These are phyloP conservation scores for Autographa gamma DNA, from an alignment of 2,888 invertebrate genomes.

Conservation along the genomic window DNA sequence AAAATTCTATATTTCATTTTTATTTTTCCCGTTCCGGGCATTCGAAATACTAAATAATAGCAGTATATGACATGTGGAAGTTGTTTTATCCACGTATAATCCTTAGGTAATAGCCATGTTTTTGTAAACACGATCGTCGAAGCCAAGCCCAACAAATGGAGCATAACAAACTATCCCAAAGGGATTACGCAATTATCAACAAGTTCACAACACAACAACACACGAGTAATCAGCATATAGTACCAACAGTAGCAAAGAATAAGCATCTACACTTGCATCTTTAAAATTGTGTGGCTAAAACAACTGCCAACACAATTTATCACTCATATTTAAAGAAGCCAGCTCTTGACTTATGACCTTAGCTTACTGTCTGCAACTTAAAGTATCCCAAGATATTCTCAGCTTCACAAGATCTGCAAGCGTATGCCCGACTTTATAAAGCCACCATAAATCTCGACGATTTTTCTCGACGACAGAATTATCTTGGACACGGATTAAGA, in stretches of 20 bases:
- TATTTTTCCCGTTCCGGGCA: too few relatives aligned
- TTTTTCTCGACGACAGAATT: constrained; percentile 35
- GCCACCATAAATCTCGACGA: constrained; percentile 23
- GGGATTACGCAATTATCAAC: constrained; percentile 31
- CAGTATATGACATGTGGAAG: too few relatives aligned
- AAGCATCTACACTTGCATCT: constrained; percentile 1
- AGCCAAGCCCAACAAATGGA: constrained; percentile 4
- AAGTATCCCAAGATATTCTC: constrained; percentile 9
- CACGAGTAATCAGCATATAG: neutral
- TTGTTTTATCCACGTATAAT: neutral
- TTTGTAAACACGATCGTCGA: constrained; percentile 10
- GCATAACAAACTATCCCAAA: constrained; percentile 28
- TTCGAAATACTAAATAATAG: too few relatives aligned
- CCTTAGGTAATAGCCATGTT: neutral
- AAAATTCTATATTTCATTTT: too few relatives aligned
- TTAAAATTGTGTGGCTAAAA: constrained; percentile 10
- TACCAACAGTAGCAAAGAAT: neutral
- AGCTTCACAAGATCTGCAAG: constrained; percentile 19
- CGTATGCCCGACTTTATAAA: constrained; percentile 24
- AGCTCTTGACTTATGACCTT: constrained; percentile 12
- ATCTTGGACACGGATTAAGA: constrained; percentile 62
- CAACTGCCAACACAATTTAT: constrained; percentile 8
- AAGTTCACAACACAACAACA: constrained; percentile 16
- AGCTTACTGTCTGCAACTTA: constrained; percentile 16
- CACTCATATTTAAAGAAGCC: constrained; percentile 17